Base-by-base conservation (phyloP, 2,113 vertebrate species). In the Rhinogobius similis region DNA sequence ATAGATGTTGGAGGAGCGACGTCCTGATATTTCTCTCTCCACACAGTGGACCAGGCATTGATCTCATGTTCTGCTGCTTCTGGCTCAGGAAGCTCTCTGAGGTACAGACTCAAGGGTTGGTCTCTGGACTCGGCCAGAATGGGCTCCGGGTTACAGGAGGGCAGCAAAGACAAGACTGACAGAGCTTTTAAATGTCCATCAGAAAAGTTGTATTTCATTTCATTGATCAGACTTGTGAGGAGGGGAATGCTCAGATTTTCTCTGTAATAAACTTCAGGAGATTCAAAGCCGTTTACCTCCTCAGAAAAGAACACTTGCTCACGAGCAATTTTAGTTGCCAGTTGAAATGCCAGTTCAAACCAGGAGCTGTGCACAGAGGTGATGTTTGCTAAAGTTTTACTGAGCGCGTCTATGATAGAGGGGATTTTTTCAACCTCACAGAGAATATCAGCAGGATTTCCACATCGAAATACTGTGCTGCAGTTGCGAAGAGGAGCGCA, bases 361-460 rank as follows among this genome's bases (percentile, higher is more conserved):
- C 97, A 99, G 78, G 93, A 91, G 12, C 94, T 78, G 48, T 99
- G 96, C 75, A 98, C 91, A 5, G 93, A 88, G 44, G 91, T 92
- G 20, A 98, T 94, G 41, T 98, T 98, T 76, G 96, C 94, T 88
- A 96, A 91, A 79, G 96, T 95, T 79, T 98, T 97, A 0, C 93
- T 93, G 6, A 99, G 89, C 1, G 94, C 93, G 82, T 97, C 95
- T n/a, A 97, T 86, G 56, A 97, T 95, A 0, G 93, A 91, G 0
- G 95, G 95, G 71, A 98, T 90, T 82, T 92, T 93, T 72, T 93
- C 93, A 69, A 87, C 87, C 73, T 93, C 93, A 23, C 92, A 90
- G 70, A 97, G 95, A 58, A 96, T 95, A 74, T 97, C 95, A 10
- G 97, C 95, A 46, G 97, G 96, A 85, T 97, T 98, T 29, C 96